A percentile compares a stretch with the other conserved stretches of the same genome.
Evolutionary conservation across 2,113 vertebrate genomes (phyloP).

Genomic region (Todiramphus chloris): DNA sequence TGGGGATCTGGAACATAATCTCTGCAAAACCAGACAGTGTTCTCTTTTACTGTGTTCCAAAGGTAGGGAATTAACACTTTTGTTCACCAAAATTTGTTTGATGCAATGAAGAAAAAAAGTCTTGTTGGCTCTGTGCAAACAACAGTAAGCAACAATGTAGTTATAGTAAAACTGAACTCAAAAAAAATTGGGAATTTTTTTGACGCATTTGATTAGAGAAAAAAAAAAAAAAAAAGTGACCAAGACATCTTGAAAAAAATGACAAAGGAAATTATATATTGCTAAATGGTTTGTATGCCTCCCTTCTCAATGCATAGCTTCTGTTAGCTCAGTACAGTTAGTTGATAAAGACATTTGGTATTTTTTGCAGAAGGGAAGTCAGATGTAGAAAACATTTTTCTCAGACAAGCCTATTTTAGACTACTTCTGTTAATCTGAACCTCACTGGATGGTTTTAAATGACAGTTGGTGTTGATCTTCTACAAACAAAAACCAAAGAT

Average conservation of each 20-base stretch:
- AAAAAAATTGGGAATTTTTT: neutral
- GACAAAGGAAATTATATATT: neutral
- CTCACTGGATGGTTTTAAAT: neutral
- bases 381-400: neutral
- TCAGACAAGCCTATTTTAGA: too few species aligned
- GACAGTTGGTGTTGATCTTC: neutral
- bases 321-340: neutral
- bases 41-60: neutral
- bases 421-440: too few species aligned
- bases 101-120: neutral
- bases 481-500: neutral
- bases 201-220: neutral
- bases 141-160: neutral
- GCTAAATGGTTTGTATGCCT: neutral
- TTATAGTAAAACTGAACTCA: neutral
- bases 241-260: neutral
- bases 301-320: neutral
- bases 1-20: neutral
- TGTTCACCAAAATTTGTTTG: neutral
- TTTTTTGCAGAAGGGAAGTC: neutral
- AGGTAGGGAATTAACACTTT: neutral
- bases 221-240: neutral
- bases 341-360: neutral
- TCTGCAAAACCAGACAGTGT: neutral
- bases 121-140: neutral